Evolutionary conservation across 2,888 invertebrate genomes (phyloP), one percentile per base, ranked within the genome.

Genomic region (Agapostemon virescens): DNA sequence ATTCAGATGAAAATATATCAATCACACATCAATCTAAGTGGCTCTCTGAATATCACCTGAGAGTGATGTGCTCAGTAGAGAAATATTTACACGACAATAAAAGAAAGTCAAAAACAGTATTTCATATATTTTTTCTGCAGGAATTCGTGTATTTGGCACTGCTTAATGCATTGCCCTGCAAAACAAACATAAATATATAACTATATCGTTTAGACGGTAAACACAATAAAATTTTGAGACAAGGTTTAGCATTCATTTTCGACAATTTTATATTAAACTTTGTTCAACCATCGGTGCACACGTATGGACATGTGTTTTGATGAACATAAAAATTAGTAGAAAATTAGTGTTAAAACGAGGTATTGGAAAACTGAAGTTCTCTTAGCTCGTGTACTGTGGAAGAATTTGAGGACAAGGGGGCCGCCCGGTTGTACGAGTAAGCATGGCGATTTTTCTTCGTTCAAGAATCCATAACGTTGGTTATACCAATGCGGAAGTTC

Each of bases 391-490:
- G 76, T 71, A 69, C 75, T 74, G 58, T 74, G 79, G 55, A 26
- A 73, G 13, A 85, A 83, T 84, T 78, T 84, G 87, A 87, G 85
- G 85, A 76, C 77, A 78, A 85, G 79, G 84, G 83, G 83, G 77
- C 81, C 77, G 74, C 80, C 85, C 88, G 86, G 87, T 83, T 81
- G 85, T 77, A 84, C 69, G 76, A 83, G 78, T 86, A 90, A 88
- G 89, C 89, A 89, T 90, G 89, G 90, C 89, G 90, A 88, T 87
- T 84, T 86, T 88, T 85, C 85, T 78, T 77, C 45, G 76, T 71
- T 71, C 36, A 66, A 71, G 81, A 71, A 73, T 79, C 69, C 74
- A 77, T 77, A 82, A 77, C 77, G 82, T 73, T 58, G 77, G 78
- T 64, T 26, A 74, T 30, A 45, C 61, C 45, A 38, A n/a, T 23